Evolutionary conservation across 2,888 invertebrate species (phyloP), one percentile per base, ranked within the genome.

Genomic region (Lasius fuliginosus): DNA sequence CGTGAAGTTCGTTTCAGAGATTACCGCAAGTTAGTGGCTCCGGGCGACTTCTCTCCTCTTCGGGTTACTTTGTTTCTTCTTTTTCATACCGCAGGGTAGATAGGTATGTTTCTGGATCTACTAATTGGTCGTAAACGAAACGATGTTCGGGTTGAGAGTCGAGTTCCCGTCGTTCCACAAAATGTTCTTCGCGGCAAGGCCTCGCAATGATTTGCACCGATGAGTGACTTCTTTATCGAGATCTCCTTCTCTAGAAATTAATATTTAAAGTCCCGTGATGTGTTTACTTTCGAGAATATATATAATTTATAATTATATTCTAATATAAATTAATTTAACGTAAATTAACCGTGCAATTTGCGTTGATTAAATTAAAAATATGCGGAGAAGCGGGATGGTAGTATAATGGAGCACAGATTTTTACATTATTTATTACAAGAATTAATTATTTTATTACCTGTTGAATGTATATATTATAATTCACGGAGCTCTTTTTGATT

Each of bases 51-150:
- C 81, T 79, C 53, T 68, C 86, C 53, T 67, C 86, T 86, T 77
- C 88, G 64, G 27, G 68, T 56, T 85, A 85, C 23, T n/a, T 42
- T 69, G 49, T 53, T n/a, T 53, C 1, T n/a, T 53, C n/a, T n/a
- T 62, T 77, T 79, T 65, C 33, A 36, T 49, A 83, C 64, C 76
- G 85, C 84, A 83, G 82, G 87, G 89, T 90, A 89, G 87, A 90
- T 91, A 89, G 88, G 90, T 90, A 89, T 90, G 89, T 91, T 90
- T 92, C 90, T 89, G 91, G 85, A 87, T 88, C 89, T 91, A 90
- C 92, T 93, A 93, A 93, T 93, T 93, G 93, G 92, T 91, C 93
- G 91, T 93, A 92, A 93, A 93, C 87, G 87, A 85, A 87, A 90
- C 89, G 87, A 90, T 88, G 90, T 85, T 88, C 89, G 46, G 74